These are phyloP conservation scores for Oryctolagus cuniculus DNA, from an alignment of 2,113 vertebrate species.

Conservation along the genomic window DNA sequence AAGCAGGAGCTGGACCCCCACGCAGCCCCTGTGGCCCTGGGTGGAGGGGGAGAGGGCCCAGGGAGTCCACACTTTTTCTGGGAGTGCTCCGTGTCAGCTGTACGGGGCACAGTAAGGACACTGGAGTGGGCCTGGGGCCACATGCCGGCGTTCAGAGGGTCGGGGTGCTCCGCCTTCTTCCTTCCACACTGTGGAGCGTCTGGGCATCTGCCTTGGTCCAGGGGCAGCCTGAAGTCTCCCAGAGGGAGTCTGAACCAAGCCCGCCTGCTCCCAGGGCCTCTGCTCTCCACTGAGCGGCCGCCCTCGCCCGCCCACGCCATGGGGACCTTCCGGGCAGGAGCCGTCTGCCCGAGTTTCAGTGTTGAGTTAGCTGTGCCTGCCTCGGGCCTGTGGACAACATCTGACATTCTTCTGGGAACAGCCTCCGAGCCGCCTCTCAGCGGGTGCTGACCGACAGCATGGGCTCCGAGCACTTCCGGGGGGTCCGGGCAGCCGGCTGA, in stretches of 20 bases:
- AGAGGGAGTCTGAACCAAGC: background rate
- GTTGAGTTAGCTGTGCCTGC: too few species aligned
- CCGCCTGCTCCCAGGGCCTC: too few species aligned
- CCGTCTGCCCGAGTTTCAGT: background rate
- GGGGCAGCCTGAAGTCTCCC: background rate
- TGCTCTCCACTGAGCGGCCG: too few species aligned
- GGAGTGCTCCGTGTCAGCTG: too few species aligned
- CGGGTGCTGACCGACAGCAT: background rate
- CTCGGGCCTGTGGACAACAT: too few species aligned
- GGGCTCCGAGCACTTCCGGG: conserved; percentile 56
- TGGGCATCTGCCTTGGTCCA: too few species aligned
- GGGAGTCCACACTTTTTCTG: too few species aligned
- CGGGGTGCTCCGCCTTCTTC: too few species aligned
- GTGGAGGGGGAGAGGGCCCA: too few species aligned
- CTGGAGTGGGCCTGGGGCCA: background rate
- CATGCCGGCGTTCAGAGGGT: fast-evolving
- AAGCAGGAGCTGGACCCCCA: background rate
- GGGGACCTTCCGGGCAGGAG: background rate
- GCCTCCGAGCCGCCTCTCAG: background rate
- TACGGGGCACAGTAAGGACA: fast-evolving
- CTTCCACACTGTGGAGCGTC: background rate
- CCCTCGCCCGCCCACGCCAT: fast-evolving
- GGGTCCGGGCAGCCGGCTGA: background rate
- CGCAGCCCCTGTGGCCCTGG: too few species aligned
- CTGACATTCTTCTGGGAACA: background rate